Evolutionary conservation across 2,797 vertebrate genomes (phyloP), one percentile per base, ranked within the genome.

Genomic region (Callimico goeldii): DNA sequence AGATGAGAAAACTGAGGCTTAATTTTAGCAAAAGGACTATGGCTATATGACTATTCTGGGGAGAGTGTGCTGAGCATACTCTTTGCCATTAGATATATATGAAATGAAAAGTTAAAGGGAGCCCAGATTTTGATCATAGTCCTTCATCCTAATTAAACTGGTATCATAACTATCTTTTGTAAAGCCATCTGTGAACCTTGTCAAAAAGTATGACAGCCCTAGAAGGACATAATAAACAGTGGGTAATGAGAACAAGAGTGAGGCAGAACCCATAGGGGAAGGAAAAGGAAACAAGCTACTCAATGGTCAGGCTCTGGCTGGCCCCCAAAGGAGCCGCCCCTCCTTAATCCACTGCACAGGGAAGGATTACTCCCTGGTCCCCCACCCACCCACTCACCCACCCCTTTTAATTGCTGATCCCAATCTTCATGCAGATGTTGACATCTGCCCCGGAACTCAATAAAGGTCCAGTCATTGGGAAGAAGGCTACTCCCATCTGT

Each of bases 251-350:
- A 93, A 93, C 36, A 95, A 90, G 17, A 77, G 12, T 81, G 57
- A 57, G 36, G 61, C 43, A 75, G 39, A 85, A 97, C 1, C 88
- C 80, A 96, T 77, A 79, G 15, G 52, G 95, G 88, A 88, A 81
- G 41, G 91, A 50, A 88, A 96, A 96, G 86, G 84, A 90, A 98
- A 95, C 67, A 97, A 98, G 90, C 96, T 98, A 95, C 95, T 95
- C 72, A 96, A 96, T 90, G 97, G 97, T 96, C 95, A 98, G 96
- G 90, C 33, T 88, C 61, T 97, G 97, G 95, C 91, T 94, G 64
- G 46, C 81, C 95, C 94, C 94, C 97, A 98, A 94, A 87, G 93
- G 17, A 94, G 84, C 82, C 73, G 97, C 97, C 96, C 97, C 96
- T 98, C 95, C 95, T 94, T 1, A 6, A 93, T 88, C 94, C 88